Conservation (phyloP, 2,797 vertebrate genomes). For the Psittacula derbiana region DNA sequence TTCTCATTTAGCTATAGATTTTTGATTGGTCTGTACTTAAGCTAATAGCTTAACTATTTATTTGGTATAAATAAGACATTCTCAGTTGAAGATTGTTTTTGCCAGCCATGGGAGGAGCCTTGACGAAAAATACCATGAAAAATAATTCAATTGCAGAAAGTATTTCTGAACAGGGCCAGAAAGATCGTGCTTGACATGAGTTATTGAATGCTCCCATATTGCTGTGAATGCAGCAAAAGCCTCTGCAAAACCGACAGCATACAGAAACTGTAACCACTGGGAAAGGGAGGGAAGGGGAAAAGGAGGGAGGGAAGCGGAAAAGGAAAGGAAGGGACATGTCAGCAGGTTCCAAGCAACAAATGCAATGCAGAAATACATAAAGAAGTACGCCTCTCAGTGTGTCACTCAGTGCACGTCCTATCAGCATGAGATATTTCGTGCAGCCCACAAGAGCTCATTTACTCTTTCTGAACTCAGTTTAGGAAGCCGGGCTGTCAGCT, state of each 20-base stretch:
- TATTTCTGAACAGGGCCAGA: background rate
- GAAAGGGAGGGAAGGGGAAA: background rate
- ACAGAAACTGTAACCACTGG: background rate
- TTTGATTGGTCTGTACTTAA: constrained; percentile 59
- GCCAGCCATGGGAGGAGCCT: background rate
- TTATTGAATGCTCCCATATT: background rate
- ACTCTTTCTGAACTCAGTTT: background rate
- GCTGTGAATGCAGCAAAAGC: background rate
- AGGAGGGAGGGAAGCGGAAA: background rate
- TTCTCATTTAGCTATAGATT: constrained; percentile 49
- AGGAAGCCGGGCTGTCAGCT: background rate
- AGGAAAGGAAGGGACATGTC: background rate
- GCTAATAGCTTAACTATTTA: constrained; percentile 59
- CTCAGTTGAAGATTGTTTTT: background rate
- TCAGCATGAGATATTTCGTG: background rate
- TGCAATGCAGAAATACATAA: background rate
- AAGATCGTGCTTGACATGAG: background rate
- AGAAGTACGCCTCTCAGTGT: background rate
- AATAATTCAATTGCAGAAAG: constrained; percentile 2
- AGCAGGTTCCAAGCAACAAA: background rate
- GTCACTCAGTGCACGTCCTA: background rate
- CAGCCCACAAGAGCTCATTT: background rate
- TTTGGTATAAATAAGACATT: constrained; percentile 56
- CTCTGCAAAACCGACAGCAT: background rate
- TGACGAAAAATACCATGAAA: background rate